phyloP scores from a whole-genome alignment of 2,797 vertebrate species.

The Enteromius radiatus region DNA sequence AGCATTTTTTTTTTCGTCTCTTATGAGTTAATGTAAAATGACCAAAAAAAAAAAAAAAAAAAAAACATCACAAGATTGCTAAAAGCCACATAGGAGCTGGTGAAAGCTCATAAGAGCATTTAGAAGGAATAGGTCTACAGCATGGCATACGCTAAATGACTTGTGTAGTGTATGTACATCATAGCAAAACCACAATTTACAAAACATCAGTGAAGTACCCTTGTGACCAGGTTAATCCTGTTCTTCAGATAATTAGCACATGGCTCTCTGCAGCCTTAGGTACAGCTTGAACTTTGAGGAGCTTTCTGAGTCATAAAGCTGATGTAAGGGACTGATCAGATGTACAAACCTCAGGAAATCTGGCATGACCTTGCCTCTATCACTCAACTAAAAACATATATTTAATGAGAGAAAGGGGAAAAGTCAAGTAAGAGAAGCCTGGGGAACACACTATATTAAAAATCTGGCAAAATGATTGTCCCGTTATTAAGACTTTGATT shows the following conservation, averaged over 20 bases:
- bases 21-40: conserved; percentile 36
- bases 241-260: conserved; percentile 21
- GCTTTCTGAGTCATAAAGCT: conserved; percentile 56
- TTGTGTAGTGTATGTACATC: not conserved
- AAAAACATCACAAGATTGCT: conserved; percentile 7
- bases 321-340: conserved; percentile 53
- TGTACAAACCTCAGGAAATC: conserved; percentile 53
- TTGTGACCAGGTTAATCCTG: conserved; percentile 26
- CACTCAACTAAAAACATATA: conserved; percentile 8
- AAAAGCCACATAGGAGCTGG: conserved; percentile 21
- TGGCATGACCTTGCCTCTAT: conserved; percentile 19
- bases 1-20: too few species aligned
- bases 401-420: conserved; percentile 12
- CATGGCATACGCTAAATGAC: conserved; percentile 1
- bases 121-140: not conserved
- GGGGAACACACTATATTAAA: not conserved
- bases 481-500: not conserved
- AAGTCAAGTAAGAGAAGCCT: conserved; percentile 1
- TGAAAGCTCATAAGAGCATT: conserved; percentile 28
- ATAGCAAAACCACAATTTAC: not conserved
- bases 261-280: conserved; percentile 30
- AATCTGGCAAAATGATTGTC: not conserved
- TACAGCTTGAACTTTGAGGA: conserved; percentile 53
- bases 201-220: conserved; percentile 15
- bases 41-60: not conserved